A percentile compares a stretch with the other conserved stretches of the same genome.
These are phyloP conservation scores for Dendroctonus ponderosae DNA, from an alignment of 1,140 invertebrate genomes.

Conservation along the genomic window DNA sequence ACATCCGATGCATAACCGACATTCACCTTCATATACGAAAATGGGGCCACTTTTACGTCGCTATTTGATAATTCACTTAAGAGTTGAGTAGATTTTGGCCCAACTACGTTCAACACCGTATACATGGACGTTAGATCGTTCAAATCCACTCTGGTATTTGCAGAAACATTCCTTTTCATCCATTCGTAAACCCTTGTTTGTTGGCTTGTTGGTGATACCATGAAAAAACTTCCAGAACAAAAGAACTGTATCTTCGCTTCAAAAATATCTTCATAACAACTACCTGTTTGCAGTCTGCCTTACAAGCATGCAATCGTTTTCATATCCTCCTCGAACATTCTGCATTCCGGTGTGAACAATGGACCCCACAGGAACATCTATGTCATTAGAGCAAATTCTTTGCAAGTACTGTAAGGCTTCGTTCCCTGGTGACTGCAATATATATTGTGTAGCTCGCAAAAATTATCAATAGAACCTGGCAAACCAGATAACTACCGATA, in stretches of 20 bases:
- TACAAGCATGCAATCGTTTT: slow-evolving; percentile 78
- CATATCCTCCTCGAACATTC: slow-evolving; percentile 75
- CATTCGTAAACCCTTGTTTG: slow-evolving; percentile 74
- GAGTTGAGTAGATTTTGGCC: slow-evolving; percentile 71
- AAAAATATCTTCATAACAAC: neutral
- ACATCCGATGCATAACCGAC: slow-evolving; percentile 76
- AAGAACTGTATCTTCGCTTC: neutral
- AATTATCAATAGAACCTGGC: neutral
- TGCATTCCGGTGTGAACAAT: slow-evolving; percentile 83
- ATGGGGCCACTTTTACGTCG: slow-evolving; percentile 67
- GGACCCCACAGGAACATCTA: slow-evolving; percentile 69
- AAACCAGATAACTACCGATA: neutral
- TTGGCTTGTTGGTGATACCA: slow-evolving; percentile 82
- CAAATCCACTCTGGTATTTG: slow-evolving; percentile 64
- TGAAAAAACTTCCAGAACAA: slow-evolving; percentile 60
- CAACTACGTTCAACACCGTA: slow-evolving; percentile 81
- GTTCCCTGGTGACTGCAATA: slow-evolving; percentile 55
- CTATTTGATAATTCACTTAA: slow-evolving; percentile 74
- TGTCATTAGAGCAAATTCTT: slow-evolving; percentile 74
- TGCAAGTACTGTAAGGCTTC: slow-evolving; percentile 72
- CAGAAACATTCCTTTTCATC: slow-evolving; percentile 67
- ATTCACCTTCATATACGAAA: slow-evolving; percentile 74
- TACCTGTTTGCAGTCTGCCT: slow-evolving; percentile 67
- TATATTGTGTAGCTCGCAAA: neutral
- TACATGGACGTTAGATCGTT: slow-evolving; percentile 80